Evolutionary conservation across 2,888 invertebrate species (phyloP).

Genomic region (Tipula helvola): DNA sequence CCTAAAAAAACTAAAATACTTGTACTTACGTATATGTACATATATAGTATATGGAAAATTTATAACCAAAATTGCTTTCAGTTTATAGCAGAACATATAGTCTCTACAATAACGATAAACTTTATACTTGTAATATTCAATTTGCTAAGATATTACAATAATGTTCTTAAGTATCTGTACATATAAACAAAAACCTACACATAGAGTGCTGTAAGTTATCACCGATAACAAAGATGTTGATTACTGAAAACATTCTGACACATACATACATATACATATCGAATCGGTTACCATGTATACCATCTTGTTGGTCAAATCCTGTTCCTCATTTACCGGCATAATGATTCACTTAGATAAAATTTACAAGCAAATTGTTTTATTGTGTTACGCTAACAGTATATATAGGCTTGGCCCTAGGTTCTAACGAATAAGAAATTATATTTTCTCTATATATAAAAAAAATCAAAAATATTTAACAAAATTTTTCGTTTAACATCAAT

Average conservation of each 20-base stretch:
- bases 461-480: neutral
- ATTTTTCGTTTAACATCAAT: neutral
- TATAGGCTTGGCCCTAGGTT: neutral
- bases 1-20: neutral
- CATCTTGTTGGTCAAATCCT: neutral
- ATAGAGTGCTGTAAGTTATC: neutral
- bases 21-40: neutral
- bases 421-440: neutral
- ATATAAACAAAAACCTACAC: neutral
- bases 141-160: neutral
- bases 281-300: neutral
- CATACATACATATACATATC: neutral
- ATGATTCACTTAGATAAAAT: neutral
- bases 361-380: neutral
- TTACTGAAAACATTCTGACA: neutral
- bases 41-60: neutral
- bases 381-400: neutral
- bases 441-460: neutral
- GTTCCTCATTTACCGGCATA: neutral
- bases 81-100: neutral
- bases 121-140: neutral
- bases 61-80: neutral
- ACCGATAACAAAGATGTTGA: neutral
- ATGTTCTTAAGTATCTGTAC: neutral
- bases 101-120: neutral